phyloP scores from a whole-genome alignment of 2,797 vertebrate species.

The Mycteria americana region DNA sequence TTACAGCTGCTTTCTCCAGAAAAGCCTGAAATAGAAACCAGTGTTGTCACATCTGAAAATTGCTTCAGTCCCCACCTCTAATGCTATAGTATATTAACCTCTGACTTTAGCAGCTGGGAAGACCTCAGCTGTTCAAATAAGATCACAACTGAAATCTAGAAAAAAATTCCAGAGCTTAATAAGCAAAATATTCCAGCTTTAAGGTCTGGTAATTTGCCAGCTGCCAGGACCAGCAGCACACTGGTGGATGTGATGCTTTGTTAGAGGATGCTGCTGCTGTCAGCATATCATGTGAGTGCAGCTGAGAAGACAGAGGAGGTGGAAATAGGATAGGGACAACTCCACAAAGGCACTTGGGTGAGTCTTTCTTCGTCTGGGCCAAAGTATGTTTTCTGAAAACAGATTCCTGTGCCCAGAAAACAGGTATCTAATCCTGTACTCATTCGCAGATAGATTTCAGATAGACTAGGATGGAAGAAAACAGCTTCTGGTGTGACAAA shows the following conservation, averaged over 20 bases:
- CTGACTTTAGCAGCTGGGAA: not conserved
- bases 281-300: not conserved
- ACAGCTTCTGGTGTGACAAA: not conserved
- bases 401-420: not conserved
- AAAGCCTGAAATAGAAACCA: not conserved
- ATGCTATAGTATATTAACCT: not conserved
- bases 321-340: not conserved
- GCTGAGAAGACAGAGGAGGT: not conserved
- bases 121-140: not conserved
- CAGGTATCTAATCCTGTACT: not conserved
- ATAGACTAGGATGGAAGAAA: not conserved
- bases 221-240: not conserved
- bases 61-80: not conserved
- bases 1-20: not conserved
- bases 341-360: not conserved
- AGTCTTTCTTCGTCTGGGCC: not conserved
- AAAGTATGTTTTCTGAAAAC: not conserved
- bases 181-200: not conserved
- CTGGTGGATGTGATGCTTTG: not conserved
- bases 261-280: not conserved
- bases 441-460: not conserved
- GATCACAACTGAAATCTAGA: not conserved
- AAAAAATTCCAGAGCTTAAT: not conserved
- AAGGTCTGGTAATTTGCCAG: not conserved
- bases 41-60: not conserved